phyloP scores from a whole-genome alignment of 1,140 invertebrate genomes.

The Drosophila elegans region DNA sequence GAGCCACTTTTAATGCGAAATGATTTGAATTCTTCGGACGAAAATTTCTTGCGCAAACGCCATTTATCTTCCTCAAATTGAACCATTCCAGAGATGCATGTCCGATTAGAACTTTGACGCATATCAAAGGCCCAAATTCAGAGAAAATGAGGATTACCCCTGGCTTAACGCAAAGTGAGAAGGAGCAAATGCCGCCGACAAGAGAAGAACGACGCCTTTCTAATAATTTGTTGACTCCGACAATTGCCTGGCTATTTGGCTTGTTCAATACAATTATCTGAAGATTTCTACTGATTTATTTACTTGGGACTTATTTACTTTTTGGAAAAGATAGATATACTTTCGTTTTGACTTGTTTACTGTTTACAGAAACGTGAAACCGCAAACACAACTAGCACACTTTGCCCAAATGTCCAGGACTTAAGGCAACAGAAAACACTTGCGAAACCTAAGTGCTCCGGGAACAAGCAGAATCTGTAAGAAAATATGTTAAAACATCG shows the following conservation, averaged over 20 bases:
- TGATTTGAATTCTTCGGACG: conserved; percentile 56
- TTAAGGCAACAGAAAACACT: conserved; percentile 67
- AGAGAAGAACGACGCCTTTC: neutral
- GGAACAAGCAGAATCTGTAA: conserved; percentile 7
- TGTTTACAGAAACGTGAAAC: conserved; percentile 75
- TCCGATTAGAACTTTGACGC: conserved; percentile 39
- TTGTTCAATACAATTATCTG: conserved; percentile 71
- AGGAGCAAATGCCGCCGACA: neutral
- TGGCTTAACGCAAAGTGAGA: neutral
- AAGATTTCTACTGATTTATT: conserved; percentile 69
- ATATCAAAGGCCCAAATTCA: conserved; percentile 12
- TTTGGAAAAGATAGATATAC: conserved; percentile 38
- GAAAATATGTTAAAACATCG: conserved; percentile 24
- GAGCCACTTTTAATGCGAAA: conserved; percentile 51
- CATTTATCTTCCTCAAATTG: conserved; percentile 76
- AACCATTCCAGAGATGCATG: conserved; percentile 47
- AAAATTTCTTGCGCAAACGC: conserved; percentile 48
- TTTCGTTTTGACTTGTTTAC: conserved; percentile 59
- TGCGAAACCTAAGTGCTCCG: conserved; percentile 59
- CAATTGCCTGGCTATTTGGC: conserved; percentile 61
- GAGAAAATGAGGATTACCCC: conserved; percentile 18
- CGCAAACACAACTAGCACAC: conserved; percentile 62
- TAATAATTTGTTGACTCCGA: conserved; percentile 50
- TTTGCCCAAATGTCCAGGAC: conserved; percentile 28
- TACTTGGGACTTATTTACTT: conserved; percentile 57